Base-by-base conservation (phyloP, 2,797 vertebrate genomes). In the Microctenopoma lineatum region DNA sequence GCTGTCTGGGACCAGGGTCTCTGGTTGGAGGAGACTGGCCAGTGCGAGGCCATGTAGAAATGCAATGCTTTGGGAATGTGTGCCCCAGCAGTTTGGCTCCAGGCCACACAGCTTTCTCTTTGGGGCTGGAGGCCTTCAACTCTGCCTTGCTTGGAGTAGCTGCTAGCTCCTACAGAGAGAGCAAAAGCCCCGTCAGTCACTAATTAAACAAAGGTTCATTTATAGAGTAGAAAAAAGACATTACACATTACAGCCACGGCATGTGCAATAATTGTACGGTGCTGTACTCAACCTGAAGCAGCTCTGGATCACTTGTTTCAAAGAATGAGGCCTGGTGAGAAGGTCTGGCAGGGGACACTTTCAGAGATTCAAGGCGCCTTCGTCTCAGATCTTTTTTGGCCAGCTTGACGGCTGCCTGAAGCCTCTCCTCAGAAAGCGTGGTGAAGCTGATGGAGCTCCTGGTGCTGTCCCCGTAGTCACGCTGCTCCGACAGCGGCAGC, bases 361-460 rank as follows among this genome's bases (percentile, higher is more conserved):
- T 75, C 15, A 81, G 26, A 1, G 87, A 82, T 59, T 91, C 78
- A 12, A 81, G 79, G 0, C 70, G 94, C 39, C 90, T 93, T 65
- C 91, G 90, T 64, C 89, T 95, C 50, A 99, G 44, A 72, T 99
- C 97, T 82, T 95, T 93, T 87, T 92, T 96, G 60, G 97, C 98
- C 51, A 98, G 83, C 46, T 92, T 92, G 58, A 98, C 67, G 0
- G 98, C 98, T 41, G 91, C 80, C 74, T 89, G 93, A 48, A 99
- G 91, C 56, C 89, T 95, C 65, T 99, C 96, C 86, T 98, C 96
- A 2, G 98, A 99, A 11, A 99, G 66, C 2, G 92, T 76, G 0
- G 96, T 96, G 85, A 99, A 97, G 32, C 87, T 87, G 51, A 95
- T 39, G 13, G 94, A 94, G 70, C 92, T 92, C 64, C 64, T 79